Percentiles rank a stretch among this genome's conserved stretches.
phyloP scores from a whole-genome alignment of 2,888 invertebrate species.

The Oxytorus armatus region DNA sequence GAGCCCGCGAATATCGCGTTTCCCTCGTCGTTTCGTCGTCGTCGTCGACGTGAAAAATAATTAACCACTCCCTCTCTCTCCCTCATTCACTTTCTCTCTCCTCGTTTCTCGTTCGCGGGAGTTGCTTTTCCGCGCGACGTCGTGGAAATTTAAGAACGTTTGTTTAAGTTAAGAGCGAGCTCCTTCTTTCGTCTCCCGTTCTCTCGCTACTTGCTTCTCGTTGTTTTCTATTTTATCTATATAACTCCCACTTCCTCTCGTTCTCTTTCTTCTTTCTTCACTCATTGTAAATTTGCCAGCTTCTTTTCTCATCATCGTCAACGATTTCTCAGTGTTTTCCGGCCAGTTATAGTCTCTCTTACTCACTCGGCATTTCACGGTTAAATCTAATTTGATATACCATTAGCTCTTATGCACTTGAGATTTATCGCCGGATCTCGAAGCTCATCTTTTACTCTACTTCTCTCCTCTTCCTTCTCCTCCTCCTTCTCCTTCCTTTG shows the following conservation, averaged over 20 bases:
- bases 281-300: conserved; percentile 43
- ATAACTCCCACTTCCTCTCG: conserved; percentile 5
- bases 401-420: conserved; percentile 76
- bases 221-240: conserved; percentile 54
- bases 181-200: conserved; percentile 33
- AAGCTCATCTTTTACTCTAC: conserved; percentile 39
- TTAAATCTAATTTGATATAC: conserved; percentile 72
- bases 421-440: conserved; percentile 73
- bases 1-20: conserved; percentile 73
- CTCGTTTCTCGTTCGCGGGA: conserved; percentile 34
- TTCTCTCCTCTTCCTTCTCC: conserved; percentile 19
- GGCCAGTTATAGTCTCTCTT: conserved; percentile 3
- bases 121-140: conserved; percentile 56
- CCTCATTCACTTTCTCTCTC: background rate
- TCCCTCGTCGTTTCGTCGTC: conserved; percentile 68
- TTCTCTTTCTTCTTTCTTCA: background rate
- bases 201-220: conserved; percentile 37
- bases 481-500: background rate
- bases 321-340: conserved; percentile 66
- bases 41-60: conserved; percentile 77
- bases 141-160: conserved; percentile 80
- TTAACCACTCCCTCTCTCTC: conserved; percentile 72
- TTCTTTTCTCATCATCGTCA: conserved; percentile 64
- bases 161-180: conserved; percentile 78
- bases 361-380: too few relatives aligned